Conservation (phyloP, 2,113 vertebrate genomes). For the Meleagris gallopavo region DNA sequence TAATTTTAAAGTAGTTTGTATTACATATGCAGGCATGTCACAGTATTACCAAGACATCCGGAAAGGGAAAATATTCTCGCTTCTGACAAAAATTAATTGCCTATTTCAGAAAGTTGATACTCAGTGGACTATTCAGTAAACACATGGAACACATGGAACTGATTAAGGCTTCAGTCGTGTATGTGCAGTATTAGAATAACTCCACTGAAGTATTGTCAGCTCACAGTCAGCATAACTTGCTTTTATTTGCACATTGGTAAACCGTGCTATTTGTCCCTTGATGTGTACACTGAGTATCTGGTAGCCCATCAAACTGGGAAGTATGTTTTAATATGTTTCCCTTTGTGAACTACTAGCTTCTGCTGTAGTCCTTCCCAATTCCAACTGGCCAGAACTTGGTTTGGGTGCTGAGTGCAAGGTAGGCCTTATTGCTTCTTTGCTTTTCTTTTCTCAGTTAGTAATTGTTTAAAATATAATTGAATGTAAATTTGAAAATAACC, state of each 20-base stretch:
- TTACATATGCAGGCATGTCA: background rate
- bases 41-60: background rate
- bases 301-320: background rate
- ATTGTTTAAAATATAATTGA: background rate
- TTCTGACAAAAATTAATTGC: background rate
- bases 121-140: background rate
- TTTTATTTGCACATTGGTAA: background rate
- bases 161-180: background rate
- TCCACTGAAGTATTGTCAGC: background rate
- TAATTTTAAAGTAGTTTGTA: background rate
- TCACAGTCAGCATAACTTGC: background rate
- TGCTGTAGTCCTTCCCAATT: background rate
- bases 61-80: background rate
- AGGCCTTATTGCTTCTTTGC: background rate
- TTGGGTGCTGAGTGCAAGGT: background rate
- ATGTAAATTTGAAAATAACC: constrained; percentile 17
- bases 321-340: background rate
- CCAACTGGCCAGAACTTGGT: background rate
- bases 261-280: background rate
- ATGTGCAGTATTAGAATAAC: background rate
- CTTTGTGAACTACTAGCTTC: background rate
- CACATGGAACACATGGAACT: accelerated
- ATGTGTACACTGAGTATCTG: background rate
- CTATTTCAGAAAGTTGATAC: background rate
- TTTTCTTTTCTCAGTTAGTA: background rate